A percentile compares a stretch with the other conserved stretches of the same genome.
These are phyloP conservation scores for Oncorhynchus mykiss DNA, from an alignment of 2,113 vertebrate genomes.

Conservation along the genomic window DNA sequence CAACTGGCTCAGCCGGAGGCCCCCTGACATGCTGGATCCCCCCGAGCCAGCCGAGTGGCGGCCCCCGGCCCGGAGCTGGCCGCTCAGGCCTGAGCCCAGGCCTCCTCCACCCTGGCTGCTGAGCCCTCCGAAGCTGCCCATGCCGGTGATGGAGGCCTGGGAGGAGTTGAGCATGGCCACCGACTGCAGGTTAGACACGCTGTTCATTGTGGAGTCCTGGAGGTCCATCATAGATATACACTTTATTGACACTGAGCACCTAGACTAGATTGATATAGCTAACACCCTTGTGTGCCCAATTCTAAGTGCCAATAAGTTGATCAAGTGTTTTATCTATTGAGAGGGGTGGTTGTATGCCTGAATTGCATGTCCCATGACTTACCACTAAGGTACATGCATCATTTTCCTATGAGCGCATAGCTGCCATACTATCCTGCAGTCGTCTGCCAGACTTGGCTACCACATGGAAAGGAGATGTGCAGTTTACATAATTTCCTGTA, in stretches of 20 bases:
- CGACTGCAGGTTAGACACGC: constrained; percentile 91
- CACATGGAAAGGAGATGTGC: no score
- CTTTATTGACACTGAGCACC: constrained; percentile 89
- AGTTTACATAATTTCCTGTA: no score
- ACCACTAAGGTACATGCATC: constrained; percentile 65
- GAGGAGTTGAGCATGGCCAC: constrained; percentile 92
- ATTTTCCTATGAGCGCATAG: constrained; percentile 14
- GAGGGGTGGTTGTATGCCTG: constrained; percentile 61
- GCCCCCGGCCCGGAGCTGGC: constrained; percentile 86
- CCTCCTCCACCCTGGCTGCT: constrained; percentile 79
- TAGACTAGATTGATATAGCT: constrained; percentile 53
- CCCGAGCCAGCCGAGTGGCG: constrained; percentile 91
- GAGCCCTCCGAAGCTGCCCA: constrained; percentile 86
- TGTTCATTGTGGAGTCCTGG: constrained; percentile 92
- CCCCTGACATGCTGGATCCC: constrained; percentile 89
- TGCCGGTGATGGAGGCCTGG: constrained; percentile 91
- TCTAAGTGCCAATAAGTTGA: not conserved
- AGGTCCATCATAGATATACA: constrained; percentile 91
- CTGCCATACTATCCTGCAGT: not conserved
- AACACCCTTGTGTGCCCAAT: constrained; percentile 59
- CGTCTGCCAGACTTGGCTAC: not conserved
- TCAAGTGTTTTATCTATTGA: constrained; percentile 63
- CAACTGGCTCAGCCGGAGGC: constrained; percentile 88
- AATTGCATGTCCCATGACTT: constrained; percentile 72
- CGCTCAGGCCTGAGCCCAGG: constrained; percentile 77